Conservation (phyloP, 2,888 invertebrate species). For the Sarcophaga subvicina region DNA sequence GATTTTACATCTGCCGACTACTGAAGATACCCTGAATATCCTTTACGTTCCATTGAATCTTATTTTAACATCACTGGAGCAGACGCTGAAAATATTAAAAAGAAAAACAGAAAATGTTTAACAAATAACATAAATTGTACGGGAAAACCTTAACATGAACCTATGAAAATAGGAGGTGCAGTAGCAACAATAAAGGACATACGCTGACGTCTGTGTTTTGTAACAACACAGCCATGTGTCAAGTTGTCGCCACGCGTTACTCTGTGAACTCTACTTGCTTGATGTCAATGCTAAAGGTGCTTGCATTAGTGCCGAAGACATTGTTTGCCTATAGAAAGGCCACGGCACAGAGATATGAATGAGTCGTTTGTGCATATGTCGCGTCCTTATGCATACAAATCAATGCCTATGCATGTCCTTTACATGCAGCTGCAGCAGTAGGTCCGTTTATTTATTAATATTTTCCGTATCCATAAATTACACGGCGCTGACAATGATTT, state of each 20-base stretch:
- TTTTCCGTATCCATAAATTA: slow-evolving; percentile 57
- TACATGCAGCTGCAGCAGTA: slow-evolving; percentile 59
- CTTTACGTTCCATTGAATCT: slow-evolving; percentile 34
- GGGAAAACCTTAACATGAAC: slow-evolving; percentile 26
- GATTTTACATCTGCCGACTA: slow-evolving; percentile 62
- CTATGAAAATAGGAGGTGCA: background rate
- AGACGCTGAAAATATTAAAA: slow-evolving; percentile 20
- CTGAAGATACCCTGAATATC: slow-evolving; percentile 26
- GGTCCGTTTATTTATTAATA: slow-evolving; percentile 45
- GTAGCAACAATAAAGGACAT: slow-evolving; percentile 19
- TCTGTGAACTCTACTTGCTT: slow-evolving; percentile 43
- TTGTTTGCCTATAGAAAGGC: slow-evolving; percentile 1
- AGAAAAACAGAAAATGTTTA: slow-evolving; percentile 9
- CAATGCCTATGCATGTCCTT: slow-evolving; percentile 62
- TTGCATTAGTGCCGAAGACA: background rate
- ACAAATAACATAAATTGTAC: slow-evolving; percentile 60
- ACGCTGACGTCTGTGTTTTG: slow-evolving; percentile 61
- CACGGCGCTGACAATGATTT: slow-evolving; percentile 55
- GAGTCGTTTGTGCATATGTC: slow-evolving; percentile 47
- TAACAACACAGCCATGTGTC: slow-evolving; percentile 78
- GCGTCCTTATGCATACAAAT: slow-evolving; percentile 74
- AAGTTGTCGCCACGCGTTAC: slow-evolving; percentile 73
- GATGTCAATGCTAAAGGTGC: slow-evolving; percentile 31
- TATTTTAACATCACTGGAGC: slow-evolving; percentile 12
- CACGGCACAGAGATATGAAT: background rate